Evolutionary conservation across 2,888 invertebrate species (phyloP).

Genomic region (Nemotelus nigrinus): DNA sequence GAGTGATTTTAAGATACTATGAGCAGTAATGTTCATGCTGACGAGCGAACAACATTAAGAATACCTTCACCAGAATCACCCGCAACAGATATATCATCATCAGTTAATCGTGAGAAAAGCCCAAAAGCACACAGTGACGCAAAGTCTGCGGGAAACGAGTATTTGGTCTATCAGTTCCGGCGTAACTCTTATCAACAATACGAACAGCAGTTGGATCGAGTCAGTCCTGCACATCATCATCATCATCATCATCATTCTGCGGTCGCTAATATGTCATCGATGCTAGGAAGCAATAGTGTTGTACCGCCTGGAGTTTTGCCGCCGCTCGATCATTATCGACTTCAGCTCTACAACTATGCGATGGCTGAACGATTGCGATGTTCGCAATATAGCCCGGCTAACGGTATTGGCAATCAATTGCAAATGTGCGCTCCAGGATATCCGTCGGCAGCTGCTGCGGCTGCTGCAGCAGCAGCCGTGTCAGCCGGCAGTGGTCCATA

Average conservation of each 20-base stretch:
- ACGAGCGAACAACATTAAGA: conserved; percentile 5
- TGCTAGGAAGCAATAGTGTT: conserved; percentile 47
- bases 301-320: conserved; percentile 56
- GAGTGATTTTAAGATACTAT: conserved; percentile 22
- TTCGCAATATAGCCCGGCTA: conserved; percentile 59
- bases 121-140: not conserved
- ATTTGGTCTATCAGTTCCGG: not conserved
- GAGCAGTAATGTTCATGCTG: conserved; percentile 36
- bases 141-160: not conserved
- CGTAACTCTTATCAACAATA: conserved; percentile 17
- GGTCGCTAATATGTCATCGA: conserved; percentile 47
- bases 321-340: conserved; percentile 82
- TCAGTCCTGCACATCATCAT: not conserved
- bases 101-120: not conserved
- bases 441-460: conserved; percentile 38
- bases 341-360: conserved; percentile 89
- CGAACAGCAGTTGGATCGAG: not conserved
- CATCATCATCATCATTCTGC: conserved; percentile 5
- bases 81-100: not conserved
- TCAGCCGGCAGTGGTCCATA: conserved; percentile 68
- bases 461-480: conserved; percentile 66
- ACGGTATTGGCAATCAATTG: conserved; percentile 20
- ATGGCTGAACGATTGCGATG: conserved; percentile 82
- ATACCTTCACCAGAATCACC: not conserved
- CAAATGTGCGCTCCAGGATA: conserved; percentile 51